Conservation (phyloP, 2,797 vertebrate genomes). For the Linurgus olivaceus region DNA sequence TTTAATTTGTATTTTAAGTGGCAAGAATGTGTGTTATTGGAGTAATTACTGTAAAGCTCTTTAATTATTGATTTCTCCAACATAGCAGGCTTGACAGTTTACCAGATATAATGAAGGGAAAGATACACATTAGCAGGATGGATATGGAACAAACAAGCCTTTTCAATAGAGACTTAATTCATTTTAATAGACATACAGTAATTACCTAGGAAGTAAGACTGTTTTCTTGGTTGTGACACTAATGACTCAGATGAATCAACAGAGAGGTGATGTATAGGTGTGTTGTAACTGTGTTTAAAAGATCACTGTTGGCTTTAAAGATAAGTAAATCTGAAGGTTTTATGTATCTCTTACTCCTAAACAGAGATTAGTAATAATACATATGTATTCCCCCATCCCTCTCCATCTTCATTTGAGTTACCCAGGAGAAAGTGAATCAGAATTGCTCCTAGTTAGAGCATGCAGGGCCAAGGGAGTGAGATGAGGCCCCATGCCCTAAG, state of each 20-base stretch:
- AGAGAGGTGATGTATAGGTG: conserved; percentile 37
- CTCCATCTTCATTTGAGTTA: background rate
- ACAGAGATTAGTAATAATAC: background rate
- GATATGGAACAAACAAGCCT: conserved; percentile 71
- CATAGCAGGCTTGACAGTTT: conserved; percentile 71
- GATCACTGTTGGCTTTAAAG: conserved; percentile 1
- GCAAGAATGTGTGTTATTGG: conserved; percentile 63
- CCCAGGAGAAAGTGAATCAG: background rate
- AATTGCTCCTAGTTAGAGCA: background rate
- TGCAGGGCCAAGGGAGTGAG: fast-evolving
- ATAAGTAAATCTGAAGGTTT: background rate
- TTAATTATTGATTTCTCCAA: conserved; percentile 78
- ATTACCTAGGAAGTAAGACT: conserved; percentile 71
- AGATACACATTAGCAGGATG: conserved; percentile 69
- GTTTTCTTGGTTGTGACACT: conserved; percentile 67
- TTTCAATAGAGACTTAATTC: conserved; percentile 71
- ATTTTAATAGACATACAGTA: conserved; percentile 73
- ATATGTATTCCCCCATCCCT: background rate
- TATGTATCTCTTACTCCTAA: background rate
- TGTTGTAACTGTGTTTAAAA: conserved; percentile 48
- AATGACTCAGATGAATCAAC: conserved; percentile 69
- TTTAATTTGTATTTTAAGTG: conserved; percentile 70
- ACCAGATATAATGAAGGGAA: conserved; percentile 72
- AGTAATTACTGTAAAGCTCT: conserved; percentile 75
- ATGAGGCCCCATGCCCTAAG: background rate